Base-by-base conservation (phyloP, 2,797 vertebrate species). In the Schizopygopsis pylzovi region DNA sequence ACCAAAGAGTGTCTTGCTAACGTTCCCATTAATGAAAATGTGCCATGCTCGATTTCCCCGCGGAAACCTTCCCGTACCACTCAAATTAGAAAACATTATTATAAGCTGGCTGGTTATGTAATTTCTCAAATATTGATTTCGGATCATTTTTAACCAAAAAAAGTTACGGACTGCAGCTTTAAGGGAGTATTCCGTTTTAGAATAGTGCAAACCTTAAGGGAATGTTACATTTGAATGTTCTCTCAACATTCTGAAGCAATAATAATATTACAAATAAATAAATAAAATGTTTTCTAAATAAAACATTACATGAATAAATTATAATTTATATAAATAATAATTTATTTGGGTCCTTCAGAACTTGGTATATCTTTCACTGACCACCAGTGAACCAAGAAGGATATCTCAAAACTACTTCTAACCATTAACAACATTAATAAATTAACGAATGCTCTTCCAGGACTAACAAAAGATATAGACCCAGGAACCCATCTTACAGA, bases 211-310 rank as follows among this genome's bases (percentile, higher is more conserved):
- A 72, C 70, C 12, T 72, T n/a, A 43, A 6, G 4, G 68, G 20
- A 43, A n/a, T n/a, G 89, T 90, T 90, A 47, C 4, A 7, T 72
- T 47, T 25, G 39, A 71, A 70, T 22, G 37, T 71, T 43, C 20
- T 43, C 18, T 91, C 92, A 92, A 89, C 92, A 90, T 91, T 89
- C 61, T 33, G 61, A 65, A 63, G 15, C 25, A 15, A 15, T 6
- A 63, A 15, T 65, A 65, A 65, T 28, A 65, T 33, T 16, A 15
- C 13, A 28, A 63, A 2, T 1, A 54, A 18, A 52, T 5, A 54
- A 54, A 56, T n/a, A 59, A 56, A n/a, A 56, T 10, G 22, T 11
- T 11, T 63, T 63, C 6, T 12, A 28, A 63, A 28, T 28, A 28
- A 63, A 28, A 63, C 13, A 33, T 33, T 65, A 6, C 25, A 65